phyloP scores from a whole-genome alignment of 2,888 invertebrate genomes.

The Julus scandinavius region DNA sequence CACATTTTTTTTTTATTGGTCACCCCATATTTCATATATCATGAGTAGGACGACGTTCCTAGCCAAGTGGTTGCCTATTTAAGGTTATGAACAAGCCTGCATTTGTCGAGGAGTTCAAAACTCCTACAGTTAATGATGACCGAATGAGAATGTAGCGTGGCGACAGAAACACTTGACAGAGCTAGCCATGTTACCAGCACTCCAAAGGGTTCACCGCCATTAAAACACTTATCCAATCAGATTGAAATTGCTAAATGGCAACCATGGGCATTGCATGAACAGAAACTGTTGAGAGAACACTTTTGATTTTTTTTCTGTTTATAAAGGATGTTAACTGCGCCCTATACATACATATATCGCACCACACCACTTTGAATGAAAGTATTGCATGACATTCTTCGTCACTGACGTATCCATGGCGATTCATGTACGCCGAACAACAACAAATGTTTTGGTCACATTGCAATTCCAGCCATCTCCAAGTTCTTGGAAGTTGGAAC shows the following conservation, averaged over 20 bases:
- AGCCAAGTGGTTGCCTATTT: constrained; percentile 19
- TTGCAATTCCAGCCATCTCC: not conserved
- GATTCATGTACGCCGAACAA: not conserved
- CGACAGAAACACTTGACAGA: constrained; percentile 25
- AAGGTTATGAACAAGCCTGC: constrained; percentile 8
- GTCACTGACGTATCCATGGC: not conserved
- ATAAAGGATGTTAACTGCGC: not conserved
- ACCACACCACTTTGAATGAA: not conserved
- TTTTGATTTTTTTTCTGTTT: not conserved
- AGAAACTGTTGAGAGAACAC: constrained; percentile 20
- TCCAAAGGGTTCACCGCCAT: constrained; percentile 46
- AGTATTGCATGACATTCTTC: not conserved
- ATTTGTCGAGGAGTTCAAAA: not conserved
- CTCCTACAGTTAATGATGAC: not conserved
- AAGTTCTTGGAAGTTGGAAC: not conserved
- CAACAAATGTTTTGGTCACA: not conserved
- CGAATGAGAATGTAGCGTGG: not conserved
- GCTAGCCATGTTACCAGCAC: not conserved
- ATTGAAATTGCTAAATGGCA: not conserved
- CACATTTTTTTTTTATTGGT: not conserved
- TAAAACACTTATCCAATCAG: constrained; percentile 17
- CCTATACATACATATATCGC: not conserved
- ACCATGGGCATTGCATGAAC: not conserved
- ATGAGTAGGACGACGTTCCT: not conserved
- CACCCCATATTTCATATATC: constrained; percentile 16